Conservation (phyloP, 2,113 vertebrate genomes). For the Callocephalon fimbriatum region DNA sequence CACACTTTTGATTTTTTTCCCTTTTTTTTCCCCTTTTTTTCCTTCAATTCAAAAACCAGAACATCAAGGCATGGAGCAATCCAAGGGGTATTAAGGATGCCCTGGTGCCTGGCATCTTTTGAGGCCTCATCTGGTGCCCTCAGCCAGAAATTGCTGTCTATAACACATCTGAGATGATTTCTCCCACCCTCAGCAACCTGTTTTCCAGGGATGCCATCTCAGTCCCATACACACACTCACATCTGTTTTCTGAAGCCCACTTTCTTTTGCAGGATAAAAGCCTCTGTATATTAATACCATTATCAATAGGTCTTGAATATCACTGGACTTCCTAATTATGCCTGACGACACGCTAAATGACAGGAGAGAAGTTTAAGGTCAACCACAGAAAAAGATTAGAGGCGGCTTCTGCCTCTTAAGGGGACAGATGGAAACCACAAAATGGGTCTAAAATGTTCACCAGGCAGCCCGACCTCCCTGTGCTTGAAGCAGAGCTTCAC, state of each 20-base stretch:
- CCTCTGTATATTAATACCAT: not conserved
- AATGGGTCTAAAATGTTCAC: not conserved
- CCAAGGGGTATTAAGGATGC: not conserved
- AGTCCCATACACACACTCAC: not conserved
- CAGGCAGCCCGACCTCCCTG: not conserved
- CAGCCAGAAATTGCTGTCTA: not conserved
- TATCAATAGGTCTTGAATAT: not conserved
- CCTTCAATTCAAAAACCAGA: not conserved
- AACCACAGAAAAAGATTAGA: not conserved
- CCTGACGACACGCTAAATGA: not conserved
- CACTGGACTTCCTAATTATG: not conserved
- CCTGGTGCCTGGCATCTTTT: not conserved
- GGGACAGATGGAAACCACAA: not conserved
- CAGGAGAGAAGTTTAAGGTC: not conserved
- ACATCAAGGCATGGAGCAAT: not conserved
- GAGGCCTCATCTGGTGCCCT: not conserved
- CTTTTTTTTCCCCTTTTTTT: not conserved
- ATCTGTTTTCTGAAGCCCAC: not conserved
- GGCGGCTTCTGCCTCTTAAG: not conserved
- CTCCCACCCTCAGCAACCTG: not conserved
- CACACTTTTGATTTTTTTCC: not conserved
- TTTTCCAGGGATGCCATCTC: not conserved
- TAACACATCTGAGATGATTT: not conserved
- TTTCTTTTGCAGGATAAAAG: not conserved
- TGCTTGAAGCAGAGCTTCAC: rapidly evolving